phyloP scores from a whole-genome alignment of 2,797 vertebrate species.

The Kryptopterus vitreolus region DNA sequence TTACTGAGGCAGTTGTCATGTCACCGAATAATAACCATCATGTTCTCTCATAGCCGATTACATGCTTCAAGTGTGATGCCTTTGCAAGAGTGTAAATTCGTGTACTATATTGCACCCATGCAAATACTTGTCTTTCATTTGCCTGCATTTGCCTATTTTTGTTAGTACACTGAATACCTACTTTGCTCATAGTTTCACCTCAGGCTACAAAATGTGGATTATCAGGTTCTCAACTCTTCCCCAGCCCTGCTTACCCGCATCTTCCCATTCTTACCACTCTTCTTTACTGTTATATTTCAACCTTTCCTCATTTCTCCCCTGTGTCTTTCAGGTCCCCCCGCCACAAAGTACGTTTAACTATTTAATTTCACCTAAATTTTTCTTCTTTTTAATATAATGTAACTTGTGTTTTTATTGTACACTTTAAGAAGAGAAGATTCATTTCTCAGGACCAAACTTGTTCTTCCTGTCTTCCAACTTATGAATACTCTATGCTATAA shows the following conservation, averaged over 20 bases:
- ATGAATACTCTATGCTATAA: slow-evolving; percentile 31
- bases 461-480: slow-evolving; percentile 31
- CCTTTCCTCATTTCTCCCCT: background rate
- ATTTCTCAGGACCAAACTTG: slow-evolving; percentile 33
- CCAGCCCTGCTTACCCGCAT: background rate
- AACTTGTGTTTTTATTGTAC: background rate
- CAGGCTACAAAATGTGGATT: slow-evolving; percentile 43
- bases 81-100: slow-evolving; percentile 8
- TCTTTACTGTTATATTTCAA: background rate
- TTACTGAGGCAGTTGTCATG: background rate
- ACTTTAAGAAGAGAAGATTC: background rate
- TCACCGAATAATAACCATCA: background rate
- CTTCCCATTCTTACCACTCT: background rate
- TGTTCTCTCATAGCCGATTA: background rate
- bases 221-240: slow-evolving; percentile 44
- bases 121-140: slow-evolving; percentile 22
- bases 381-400: background rate
- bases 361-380: background rate
- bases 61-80: background rate
- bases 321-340: background rate
- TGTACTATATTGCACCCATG: slow-evolving; percentile 1
- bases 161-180: slow-evolving; percentile 1
- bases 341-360: background rate
- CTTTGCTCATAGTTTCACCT: slow-evolving; percentile 24
- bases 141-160: slow-evolving; percentile 39